A percentile compares a stretch with the other conserved stretches of the same genome.
Conservation (phyloP, 2,888 invertebrate genomes). For the Criorhina ranunculi region DNA sequence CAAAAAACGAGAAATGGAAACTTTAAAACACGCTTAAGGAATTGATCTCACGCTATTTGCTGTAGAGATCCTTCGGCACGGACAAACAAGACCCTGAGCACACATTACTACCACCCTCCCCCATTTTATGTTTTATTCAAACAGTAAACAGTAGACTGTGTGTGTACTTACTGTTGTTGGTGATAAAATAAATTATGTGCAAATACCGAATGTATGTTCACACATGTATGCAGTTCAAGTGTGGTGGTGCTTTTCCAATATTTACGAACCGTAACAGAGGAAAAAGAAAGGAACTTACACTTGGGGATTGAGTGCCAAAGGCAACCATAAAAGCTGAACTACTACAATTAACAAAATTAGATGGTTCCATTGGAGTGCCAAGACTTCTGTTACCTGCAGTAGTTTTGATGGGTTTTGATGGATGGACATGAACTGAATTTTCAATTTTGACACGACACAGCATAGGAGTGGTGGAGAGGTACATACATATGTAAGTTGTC, state of each 20-base stretch:
- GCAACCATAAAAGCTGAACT: background rate
- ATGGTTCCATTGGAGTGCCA: no score
- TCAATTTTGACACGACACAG: no score
- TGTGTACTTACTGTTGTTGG: background rate
- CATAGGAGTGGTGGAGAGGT: no score
- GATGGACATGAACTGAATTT: no score
- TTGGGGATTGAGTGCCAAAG: slow-evolving; percentile 5
- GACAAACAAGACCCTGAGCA: background rate
- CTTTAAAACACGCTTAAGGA: slow-evolving; percentile 20
- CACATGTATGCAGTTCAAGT: background rate
- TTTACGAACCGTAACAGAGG: background rate
- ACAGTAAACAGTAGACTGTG: background rate
- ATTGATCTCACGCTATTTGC: slow-evolving; percentile 36
- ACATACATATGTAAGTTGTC: no score
- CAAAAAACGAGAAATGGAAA: slow-evolving; percentile 6
- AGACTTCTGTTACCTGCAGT: no score
- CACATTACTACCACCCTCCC: slow-evolving; percentile 2
- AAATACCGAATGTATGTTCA: background rate
- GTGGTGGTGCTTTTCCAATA: slow-evolving; percentile 2
- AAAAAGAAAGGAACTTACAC: background rate
- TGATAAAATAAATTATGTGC: slow-evolving; percentile 15
- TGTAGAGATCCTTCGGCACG: background rate
- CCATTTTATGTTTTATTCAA: slow-evolving; percentile 5
- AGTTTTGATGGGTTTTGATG: no score
- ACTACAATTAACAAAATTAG: background rate